Conservation (phyloP, 2,113 vertebrate genomes). For the Cinclus mexicanus region DNA sequence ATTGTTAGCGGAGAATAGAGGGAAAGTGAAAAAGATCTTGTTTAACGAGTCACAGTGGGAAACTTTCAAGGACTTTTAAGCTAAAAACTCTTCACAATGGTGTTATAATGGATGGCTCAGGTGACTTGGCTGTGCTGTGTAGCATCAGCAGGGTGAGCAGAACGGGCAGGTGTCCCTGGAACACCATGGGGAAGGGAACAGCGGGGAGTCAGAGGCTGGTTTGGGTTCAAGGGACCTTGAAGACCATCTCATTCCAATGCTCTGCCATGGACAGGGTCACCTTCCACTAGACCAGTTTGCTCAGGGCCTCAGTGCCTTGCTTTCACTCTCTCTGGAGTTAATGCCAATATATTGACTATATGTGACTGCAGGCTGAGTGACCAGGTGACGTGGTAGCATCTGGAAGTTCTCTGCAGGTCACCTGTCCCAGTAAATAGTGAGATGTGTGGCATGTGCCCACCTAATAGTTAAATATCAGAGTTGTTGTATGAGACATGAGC, state of each 20-base stretch:
- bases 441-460: fast-evolving
- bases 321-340: background rate
- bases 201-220: background rate
- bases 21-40: constrained; percentile 53
- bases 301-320: background rate
- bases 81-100: constrained; percentile 1
- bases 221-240: background rate
- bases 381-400: background rate
- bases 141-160: fast-evolving
- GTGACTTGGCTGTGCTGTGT: fast-evolving
- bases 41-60: constrained; percentile 64
- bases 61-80: constrained; percentile 67
- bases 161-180: background rate
- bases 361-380: fast-evolving
- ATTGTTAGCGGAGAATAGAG: constrained; percentile 76
- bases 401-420: background rate
- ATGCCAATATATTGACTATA: fast-evolving
- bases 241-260: fast-evolving
- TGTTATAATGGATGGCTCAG: background rate
- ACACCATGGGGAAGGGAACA: fast-evolving
- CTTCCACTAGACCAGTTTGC: background rate
- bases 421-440: fast-evolving
- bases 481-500: background rate
- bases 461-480: background rate
- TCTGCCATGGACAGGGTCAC: background rate